Evolutionary conservation across 92 coral and sea anemone species (phyloP).

Genomic region (Porites lobata): DNA sequence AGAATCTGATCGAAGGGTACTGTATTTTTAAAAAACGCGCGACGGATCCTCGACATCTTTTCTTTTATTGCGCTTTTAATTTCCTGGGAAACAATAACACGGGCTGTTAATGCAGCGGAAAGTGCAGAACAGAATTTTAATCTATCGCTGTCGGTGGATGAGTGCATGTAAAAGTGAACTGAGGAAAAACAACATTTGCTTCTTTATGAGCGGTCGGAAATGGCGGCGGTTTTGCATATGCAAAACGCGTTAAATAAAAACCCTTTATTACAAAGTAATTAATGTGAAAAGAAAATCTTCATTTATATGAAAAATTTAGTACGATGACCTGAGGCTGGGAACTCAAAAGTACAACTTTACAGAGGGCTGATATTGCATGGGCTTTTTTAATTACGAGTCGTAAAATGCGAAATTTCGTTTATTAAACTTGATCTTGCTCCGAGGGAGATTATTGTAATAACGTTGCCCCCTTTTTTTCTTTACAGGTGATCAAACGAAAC

Average conservation of each 20-base stretch:
- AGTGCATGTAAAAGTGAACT: not conserved
- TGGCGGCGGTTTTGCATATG: conserved; percentile 7
- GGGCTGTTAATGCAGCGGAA: conserved; percentile 11
- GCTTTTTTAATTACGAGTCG: conserved; percentile 1
- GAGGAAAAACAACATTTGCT: not conserved
- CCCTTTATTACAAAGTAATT: conserved; percentile 3
- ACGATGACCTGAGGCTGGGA: not conserved
- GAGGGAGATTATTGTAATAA: not conserved
- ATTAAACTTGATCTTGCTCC: conserved; percentile 7
- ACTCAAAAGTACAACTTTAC: not conserved
- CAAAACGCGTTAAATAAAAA: conserved; percentile 1
- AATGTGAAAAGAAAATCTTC: not conserved
- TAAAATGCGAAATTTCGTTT: not conserved
- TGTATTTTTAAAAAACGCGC: not conserved
- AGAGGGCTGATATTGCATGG: not conserved
- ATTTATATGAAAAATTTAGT: not conserved
- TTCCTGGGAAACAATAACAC: not conserved
- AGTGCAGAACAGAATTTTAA: not conserved
- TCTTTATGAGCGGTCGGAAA: conserved; percentile 39
- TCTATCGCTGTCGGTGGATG: not conserved
- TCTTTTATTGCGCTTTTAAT: conserved; percentile 11
- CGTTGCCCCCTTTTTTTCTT: not conserved
- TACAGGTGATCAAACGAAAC: not conserved
- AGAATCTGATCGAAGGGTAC: too few relatives aligned
- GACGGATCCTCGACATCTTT: not conserved